Percentiles rank a stretch among this genome's conserved stretches.
Evolutionary conservation across 30 jellyfish, hydroid and myxozoan species (phyloP).

Genomic region (Cassiopea xamachana): DNA sequence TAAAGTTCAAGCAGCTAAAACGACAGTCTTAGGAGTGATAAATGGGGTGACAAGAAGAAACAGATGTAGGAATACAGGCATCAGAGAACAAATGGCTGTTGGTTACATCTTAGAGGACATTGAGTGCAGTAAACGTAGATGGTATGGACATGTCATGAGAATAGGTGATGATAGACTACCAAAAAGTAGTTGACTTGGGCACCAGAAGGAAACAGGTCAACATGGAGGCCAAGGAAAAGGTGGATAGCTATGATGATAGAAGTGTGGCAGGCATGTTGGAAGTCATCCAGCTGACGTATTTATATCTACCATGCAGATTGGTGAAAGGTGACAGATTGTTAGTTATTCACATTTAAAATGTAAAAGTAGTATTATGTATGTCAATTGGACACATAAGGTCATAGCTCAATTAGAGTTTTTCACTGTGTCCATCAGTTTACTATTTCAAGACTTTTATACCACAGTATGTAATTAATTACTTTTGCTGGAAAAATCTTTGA

Average conservation of each 20-base stretch:
- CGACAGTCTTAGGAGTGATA: neutral
- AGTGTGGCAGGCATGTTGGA: neutral
- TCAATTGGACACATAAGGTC: no score
- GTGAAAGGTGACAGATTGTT: no score
- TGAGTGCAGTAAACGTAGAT: neutral
- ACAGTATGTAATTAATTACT: no score
- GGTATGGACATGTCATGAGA: neutral
- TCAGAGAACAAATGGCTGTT: neutral
- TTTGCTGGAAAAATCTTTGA: no score
- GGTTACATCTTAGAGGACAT: neutral
- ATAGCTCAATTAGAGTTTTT: no score
- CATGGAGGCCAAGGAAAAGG: neutral
- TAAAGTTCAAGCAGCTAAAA: neutral
- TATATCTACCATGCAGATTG: neutral
- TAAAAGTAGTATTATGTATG: no score
- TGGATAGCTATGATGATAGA: neutral
- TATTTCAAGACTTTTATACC: no score
- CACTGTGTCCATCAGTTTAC: no score
- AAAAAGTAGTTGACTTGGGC: neutral
- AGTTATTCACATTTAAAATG: no score
- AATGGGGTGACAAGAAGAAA: neutral
- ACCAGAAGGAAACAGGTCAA: neutral
- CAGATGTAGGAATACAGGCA: neutral
- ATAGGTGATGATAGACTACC: neutral
- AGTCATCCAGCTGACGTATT: neutral